A percentile compares a stretch with the other conserved stretches of the same genome.
These are phyloP conservation scores for Ischnura elegans DNA, from an alignment of 2,888 invertebrate genomes.

Conservation along the genomic window DNA sequence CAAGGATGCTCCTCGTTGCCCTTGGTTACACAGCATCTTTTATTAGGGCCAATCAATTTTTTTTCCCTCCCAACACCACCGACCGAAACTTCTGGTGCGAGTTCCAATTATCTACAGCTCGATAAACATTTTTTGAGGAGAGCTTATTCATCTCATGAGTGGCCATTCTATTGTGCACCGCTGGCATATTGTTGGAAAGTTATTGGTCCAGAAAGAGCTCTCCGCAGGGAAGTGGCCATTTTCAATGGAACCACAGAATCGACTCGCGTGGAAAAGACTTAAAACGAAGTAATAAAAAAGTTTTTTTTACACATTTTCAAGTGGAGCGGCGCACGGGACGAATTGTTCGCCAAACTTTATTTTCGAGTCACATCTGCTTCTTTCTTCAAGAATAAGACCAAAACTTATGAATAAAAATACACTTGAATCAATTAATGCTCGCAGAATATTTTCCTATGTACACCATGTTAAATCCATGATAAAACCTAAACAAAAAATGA, in stretches of 20 bases:
- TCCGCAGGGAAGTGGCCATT: background rate
- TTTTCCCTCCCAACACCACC: background rate
- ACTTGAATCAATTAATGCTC: too few relatives aligned
- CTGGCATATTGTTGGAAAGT: background rate
- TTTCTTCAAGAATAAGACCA: background rate
- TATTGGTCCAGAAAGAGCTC: background rate
- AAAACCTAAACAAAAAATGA: too few relatives aligned
- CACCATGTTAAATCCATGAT: too few relatives aligned
- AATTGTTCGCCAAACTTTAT: background rate
- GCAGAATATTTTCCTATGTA: too few relatives aligned
- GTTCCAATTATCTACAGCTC: slow-evolving; percentile 23
- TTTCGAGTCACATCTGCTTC: background rate
- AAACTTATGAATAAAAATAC: too few relatives aligned
- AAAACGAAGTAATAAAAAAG: background rate
- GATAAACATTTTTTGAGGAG: slow-evolving; percentile 4
- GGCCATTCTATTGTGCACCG: background rate
- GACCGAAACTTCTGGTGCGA: slow-evolving; percentile 3
- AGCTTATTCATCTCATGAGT: background rate
- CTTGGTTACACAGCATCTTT: slow-evolving; percentile 58
- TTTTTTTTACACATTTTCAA: background rate
- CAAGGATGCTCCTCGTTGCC: slow-evolving; percentile 30
- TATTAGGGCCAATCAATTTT: slow-evolving; percentile 51
- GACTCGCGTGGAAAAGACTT: background rate
- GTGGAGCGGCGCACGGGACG: background rate
- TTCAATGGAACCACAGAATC: background rate